Evolutionary conservation across 1,140 invertebrate species (phyloP).

Genomic region (Aleiodes sp.): DNA sequence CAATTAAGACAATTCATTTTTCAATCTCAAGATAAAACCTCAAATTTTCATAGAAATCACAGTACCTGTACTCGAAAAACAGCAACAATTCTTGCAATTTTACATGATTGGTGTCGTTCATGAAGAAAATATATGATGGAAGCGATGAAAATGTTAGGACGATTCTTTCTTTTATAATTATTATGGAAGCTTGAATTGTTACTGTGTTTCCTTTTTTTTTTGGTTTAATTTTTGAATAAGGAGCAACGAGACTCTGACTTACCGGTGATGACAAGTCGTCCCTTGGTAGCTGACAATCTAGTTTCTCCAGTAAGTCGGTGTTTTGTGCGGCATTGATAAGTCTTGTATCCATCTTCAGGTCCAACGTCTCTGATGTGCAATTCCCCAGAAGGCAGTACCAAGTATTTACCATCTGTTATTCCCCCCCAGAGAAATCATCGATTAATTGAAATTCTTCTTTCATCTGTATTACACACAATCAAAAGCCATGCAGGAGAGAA

Average conservation of each 20-base stretch:
- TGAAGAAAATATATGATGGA: constrained; percentile 25
- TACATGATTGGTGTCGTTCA: not conserved
- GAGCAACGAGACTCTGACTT: constrained; percentile 63
- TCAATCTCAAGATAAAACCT: not conserved
- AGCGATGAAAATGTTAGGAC: no score
- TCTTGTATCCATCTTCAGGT: constrained; percentile 92
- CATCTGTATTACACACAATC: not conserved
- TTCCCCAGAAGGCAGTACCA: constrained; percentile 92
- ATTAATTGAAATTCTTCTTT: constrained; percentile 38
- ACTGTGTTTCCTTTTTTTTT: not conserved
- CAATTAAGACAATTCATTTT: no score
- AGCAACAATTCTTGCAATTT: constrained; percentile 19
- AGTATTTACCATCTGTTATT: constrained; percentile 91
- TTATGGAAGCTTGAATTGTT: no score
- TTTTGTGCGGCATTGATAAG: constrained; percentile 92
- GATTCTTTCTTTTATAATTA: no score
- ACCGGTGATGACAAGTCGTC: constrained; percentile 95
- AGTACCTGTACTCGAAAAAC: not conserved
- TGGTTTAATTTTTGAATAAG: constrained; percentile 30
- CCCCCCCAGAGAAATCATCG: constrained; percentile 20
- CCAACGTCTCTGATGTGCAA: constrained; percentile 92
- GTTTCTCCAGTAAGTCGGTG: constrained; percentile 94
- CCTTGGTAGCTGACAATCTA: constrained; percentile 90
- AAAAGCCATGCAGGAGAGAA: not conserved
- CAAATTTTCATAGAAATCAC: not conserved